A percentile compares a stretch with the other conserved stretches of the same genome.
These are phyloP conservation scores for Zoanthus sociatus DNA, from an alignment of 92 coral and sea anemone genomes.

Conservation along the genomic window DNA sequence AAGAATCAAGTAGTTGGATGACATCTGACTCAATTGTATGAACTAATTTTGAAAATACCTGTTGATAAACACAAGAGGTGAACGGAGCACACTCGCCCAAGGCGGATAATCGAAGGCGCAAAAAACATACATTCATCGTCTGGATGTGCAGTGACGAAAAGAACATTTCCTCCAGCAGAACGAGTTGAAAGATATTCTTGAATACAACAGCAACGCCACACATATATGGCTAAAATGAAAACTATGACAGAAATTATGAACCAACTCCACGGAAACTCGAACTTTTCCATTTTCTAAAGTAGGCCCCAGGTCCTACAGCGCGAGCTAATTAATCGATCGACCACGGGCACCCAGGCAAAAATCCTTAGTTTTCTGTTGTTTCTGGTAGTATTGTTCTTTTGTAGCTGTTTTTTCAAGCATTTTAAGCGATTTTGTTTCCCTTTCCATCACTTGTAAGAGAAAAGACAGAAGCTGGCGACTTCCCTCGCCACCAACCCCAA, in stretches of 20 bases:
- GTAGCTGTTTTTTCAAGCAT: no score
- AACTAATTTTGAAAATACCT: conserved; percentile 55
- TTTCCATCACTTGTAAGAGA: no score
- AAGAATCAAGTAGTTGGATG: neutral
- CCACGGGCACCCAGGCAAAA: no score
- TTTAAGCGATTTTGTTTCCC: no score
- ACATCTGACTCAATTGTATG: no score
- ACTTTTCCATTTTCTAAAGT: neutral
- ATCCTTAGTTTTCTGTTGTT: no score
- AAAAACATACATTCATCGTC: conserved; percentile 99
- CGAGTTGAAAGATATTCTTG: conserved; percentile 42
- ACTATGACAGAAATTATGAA: neutral
- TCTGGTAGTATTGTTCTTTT: no score
- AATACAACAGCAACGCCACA: conserved; percentile 33
- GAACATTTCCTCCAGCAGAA: conserved; percentile 69
- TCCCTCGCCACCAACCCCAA: no score
- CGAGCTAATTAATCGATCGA: no score
- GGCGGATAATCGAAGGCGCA: conserved; percentile 82
- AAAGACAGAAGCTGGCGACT: no score
- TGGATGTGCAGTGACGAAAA: conserved; percentile 93
- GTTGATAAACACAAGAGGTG: conserved; percentile 81
- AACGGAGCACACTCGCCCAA: conserved; percentile 63
- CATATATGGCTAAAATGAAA: conserved; percentile 22
- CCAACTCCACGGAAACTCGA: conserved; percentile 16
- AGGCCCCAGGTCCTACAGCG: no score